phyloP scores from a whole-genome alignment of 2,113 vertebrate species.

The Lophochroa leadbeateri region DNA sequence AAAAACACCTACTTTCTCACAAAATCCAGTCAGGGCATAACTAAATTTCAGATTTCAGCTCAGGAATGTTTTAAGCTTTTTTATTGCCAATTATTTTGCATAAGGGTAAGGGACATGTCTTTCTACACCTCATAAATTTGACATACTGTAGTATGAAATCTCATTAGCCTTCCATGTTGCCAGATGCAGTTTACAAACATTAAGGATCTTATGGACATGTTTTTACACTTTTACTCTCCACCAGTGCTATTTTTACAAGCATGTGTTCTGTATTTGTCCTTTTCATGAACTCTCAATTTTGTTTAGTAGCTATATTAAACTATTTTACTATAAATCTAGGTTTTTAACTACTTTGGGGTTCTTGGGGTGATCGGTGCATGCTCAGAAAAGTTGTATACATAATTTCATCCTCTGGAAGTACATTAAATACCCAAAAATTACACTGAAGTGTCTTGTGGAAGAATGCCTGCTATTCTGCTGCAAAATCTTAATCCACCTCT shows the following conservation, averaged over 20 bases:
- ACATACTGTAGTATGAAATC: conserved; percentile 32
- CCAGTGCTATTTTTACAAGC: neutral
- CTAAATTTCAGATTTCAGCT: neutral
- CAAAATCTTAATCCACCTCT: neutral
- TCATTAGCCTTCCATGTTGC: neutral
- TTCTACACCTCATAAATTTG: conserved; percentile 63
- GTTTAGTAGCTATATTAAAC: neutral
- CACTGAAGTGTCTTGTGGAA: neutral
- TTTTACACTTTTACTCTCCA: neutral
- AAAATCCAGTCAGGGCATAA: neutral
- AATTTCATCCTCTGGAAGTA: neutral
- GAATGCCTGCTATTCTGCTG: neutral
- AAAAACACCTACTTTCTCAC: neutral
- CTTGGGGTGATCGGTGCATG: neutral
- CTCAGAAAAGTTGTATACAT: neutral
- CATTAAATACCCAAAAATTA: neutral
- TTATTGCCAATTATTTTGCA: conserved; percentile 43
- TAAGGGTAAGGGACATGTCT: conserved; percentile 21
- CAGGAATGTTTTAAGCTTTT: conserved; percentile 19
- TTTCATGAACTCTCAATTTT: conserved; percentile 33
- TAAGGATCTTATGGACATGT: neutral
- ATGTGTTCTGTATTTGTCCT: conserved; percentile 31
- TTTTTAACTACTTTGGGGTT: neutral
- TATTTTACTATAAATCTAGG: neutral
- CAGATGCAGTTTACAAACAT: conserved; percentile 28